phyloP scores from a whole-genome alignment of 2,113 vertebrate genomes.

The Podarcis muralis region DNA sequence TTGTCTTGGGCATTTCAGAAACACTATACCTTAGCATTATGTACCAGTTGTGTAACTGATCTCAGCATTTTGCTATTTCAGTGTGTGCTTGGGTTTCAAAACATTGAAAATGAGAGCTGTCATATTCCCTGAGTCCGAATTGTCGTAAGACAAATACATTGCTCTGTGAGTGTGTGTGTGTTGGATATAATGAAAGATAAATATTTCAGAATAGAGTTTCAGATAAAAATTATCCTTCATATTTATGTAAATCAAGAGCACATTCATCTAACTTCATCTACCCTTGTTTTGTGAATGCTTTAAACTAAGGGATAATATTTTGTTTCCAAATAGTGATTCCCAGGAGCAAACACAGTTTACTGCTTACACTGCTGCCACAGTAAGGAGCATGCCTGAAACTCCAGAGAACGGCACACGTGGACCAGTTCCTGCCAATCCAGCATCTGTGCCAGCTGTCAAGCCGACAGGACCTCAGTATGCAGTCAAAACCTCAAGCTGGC shows the following conservation, averaged over 20 bases:
- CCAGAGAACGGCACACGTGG: conserved; percentile 54
- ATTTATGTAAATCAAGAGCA: not conserved
- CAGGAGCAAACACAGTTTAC: conserved; percentile 69
- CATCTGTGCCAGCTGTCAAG: conserved; percentile 51
- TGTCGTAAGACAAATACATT: not conserved
- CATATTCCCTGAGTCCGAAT: not conserved
- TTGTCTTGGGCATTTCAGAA: not conserved
- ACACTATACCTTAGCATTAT: not conserved
- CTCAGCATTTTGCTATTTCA: not conserved
- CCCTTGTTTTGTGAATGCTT: not conserved
- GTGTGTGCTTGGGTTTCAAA: not conserved
- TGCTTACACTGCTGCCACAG: conserved; percentile 55
- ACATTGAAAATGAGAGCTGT: not conserved
- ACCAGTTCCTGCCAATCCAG: conserved; percentile 41
- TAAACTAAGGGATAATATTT: conserved; percentile 13
- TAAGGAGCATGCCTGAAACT: conserved; percentile 73
- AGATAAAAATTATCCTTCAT: not conserved
- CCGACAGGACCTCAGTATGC: conserved; percentile 52
- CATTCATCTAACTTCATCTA: not conserved
- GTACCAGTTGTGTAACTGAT: not conserved
- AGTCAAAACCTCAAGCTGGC: conserved; percentile 73
- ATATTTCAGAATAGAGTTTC: not conserved
- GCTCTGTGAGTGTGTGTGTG: too few relatives aligned
- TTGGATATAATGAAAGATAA: not conserved
- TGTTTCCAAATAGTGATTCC: conserved; percentile 70